phyloP scores from a whole-genome alignment of 2,888 invertebrate species.

The Dryadula phaetusa region DNA sequence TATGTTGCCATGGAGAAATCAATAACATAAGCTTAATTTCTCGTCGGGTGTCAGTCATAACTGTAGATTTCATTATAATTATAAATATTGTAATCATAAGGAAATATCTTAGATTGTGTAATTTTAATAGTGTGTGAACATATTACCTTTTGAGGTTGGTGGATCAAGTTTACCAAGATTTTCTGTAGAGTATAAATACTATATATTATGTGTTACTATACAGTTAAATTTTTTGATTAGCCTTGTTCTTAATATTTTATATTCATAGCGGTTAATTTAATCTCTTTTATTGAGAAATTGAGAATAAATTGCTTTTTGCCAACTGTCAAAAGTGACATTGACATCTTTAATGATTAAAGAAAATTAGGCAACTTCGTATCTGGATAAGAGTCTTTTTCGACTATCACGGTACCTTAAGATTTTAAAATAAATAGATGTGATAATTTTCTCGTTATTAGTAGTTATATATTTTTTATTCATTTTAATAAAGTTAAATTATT shows the following conservation, averaged over 20 bases:
- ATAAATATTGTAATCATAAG: slow-evolving; percentile 8
- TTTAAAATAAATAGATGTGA: too few species aligned
- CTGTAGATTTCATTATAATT: slow-evolving; percentile 11
- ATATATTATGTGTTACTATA: not conserved
- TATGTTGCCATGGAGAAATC: slow-evolving; percentile 61
- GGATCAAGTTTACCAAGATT: slow-evolving; percentile 7
- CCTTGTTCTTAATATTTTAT: not conserved
- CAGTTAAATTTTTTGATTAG: not conserved
- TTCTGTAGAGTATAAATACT: not conserved
- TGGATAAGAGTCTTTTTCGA: not conserved
- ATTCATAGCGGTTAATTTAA: not conserved
- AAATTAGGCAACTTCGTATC: not conserved
- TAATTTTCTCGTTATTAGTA: too few species aligned
- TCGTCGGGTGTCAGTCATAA: slow-evolving; percentile 14
- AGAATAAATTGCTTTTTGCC: not conserved
- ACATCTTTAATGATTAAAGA: not conserved
- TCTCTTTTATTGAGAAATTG: not conserved
- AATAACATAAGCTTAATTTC: slow-evolving; percentile 48
- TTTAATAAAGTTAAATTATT: too few species aligned
- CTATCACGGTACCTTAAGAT: not conserved
- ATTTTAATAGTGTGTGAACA: slow-evolving; percentile 1
- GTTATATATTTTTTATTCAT: too few species aligned
- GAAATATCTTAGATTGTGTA: slow-evolving; percentile 24
- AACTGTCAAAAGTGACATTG: slow-evolving; percentile 13
- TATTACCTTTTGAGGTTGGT: slow-evolving; percentile 28